Evolutionary conservation across 2,888 invertebrate species (phyloP), one percentile per base, ranked within the genome.

Genomic region (Celastrina argiolus): DNA sequence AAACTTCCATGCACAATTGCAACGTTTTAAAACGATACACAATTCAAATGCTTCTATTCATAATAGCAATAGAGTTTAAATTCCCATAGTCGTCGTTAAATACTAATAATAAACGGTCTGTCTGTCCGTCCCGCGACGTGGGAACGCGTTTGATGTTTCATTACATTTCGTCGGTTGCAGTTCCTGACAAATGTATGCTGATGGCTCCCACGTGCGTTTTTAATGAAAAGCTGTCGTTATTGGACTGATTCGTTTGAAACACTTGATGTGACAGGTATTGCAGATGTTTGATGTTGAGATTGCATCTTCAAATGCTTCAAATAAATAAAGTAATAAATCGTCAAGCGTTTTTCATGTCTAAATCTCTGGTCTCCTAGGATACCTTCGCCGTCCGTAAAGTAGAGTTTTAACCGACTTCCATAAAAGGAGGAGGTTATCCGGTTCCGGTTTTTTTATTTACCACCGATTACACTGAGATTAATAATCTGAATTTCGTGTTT

Each of bases 1-100:
- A 66, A 42, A 67, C 67, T 72, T 2, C 7, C 18, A 39, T 34
- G n/a, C 7, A 31, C 6, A 34, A 34, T 59, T 5, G n/a, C 59
- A 16, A 16, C n/a, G n/a, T n/a, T n/a, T n/a, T n/a, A n/a, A n/a
- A n/a, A n/a, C n/a, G n/a, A n/a, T n/a, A n/a, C n/a, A n/a, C n/a
- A n/a, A n/a, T n/a, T n/a, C n/a, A n/a, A n/a, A n/a, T n/a, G n/a
- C n/a, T n/a, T n/a, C n/a, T n/a, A 18, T n/a, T 36, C 7, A 10
- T 3, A 7, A 51, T 22, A 12, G 51, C 5, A 51, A 22, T 18
- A 51, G 51, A 26, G 4, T 51, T 45, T 10, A 45, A 45, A 36
- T 36, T 36, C 8, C 36, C 36, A 12, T 12, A n/a, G n/a, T n/a
- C n/a, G n/a, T n/a, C n/a, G n/a, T 8, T 8, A 5, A 18, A 3